Evolutionary conservation across 2,888 invertebrate species (phyloP).

Genomic region (Nomada lathburiana): DNA sequence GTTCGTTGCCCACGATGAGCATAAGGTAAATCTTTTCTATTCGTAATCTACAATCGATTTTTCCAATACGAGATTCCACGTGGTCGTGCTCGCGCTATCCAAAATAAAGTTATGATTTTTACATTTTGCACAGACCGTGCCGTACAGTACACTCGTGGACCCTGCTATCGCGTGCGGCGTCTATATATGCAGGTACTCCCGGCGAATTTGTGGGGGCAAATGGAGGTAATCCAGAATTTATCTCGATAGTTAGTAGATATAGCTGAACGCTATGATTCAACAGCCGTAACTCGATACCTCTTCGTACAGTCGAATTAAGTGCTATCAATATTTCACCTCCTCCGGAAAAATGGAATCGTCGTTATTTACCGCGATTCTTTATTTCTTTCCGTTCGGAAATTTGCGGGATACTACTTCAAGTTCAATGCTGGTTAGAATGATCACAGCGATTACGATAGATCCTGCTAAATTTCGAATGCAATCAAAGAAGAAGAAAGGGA

Average conservation of each 20-base stretch:
- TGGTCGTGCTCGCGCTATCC: constrained; percentile 17
- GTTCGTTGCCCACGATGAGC: not conserved
- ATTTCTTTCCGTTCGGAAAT: too few species aligned
- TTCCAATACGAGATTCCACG: constrained; percentile 21
- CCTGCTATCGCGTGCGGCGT: not conserved
- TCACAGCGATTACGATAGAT: too few species aligned
- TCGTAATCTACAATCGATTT: constrained; percentile 44
- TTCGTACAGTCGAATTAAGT: not conserved
- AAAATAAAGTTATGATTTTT: constrained; percentile 33
- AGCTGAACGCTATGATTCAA: not conserved
- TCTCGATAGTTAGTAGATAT: not conserved
- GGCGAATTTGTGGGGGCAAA: constrained; percentile 2
- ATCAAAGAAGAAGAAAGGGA: too few species aligned
- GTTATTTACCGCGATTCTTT: too few species aligned
- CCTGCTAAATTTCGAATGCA: too few species aligned
- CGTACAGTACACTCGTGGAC: not conserved
- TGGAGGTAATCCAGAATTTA: constrained; percentile 19
- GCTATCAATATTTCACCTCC: too few species aligned
- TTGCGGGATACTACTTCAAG: too few species aligned
- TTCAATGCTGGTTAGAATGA: too few species aligned
- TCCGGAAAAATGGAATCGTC: too few species aligned
- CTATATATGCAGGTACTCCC: constrained; percentile 6
- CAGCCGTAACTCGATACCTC: not conserved
- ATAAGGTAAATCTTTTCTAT: constrained; percentile 23
- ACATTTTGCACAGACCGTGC: not conserved